phyloP scores from a whole-genome alignment of 1,140 invertebrate species.

The Aradophagus sp. region DNA sequence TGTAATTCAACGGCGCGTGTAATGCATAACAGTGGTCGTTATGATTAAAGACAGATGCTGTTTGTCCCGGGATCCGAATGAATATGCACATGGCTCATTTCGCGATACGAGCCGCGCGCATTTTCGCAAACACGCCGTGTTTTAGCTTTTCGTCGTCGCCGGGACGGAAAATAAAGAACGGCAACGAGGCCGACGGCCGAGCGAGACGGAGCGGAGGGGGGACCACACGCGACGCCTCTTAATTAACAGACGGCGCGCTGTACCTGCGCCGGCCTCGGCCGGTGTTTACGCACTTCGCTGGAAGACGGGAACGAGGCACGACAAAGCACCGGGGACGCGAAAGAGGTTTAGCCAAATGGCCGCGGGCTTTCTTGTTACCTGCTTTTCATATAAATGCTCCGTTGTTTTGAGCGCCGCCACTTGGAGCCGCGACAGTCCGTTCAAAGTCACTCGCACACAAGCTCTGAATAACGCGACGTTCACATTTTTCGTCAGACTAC shows the following conservation, averaged over 20 bases:
- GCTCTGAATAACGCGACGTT: slow-evolving; percentile 17
- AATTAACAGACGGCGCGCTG: slow-evolving; percentile 66
- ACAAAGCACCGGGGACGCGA: slow-evolving; percentile 40
- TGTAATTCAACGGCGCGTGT: slow-evolving; percentile 46
- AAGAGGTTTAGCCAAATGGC: slow-evolving; percentile 52
- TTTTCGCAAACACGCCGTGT: slow-evolving; percentile 32
- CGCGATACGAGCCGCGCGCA: slow-evolving; percentile 40
- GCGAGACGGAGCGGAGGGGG: slow-evolving; percentile 21
- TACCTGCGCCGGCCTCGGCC: slow-evolving; percentile 55
- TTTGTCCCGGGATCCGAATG: slow-evolving; percentile 36
- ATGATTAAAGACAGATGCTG: slow-evolving; percentile 51
- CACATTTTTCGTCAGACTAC: slow-evolving; percentile 35
- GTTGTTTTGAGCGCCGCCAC: slow-evolving; percentile 41
- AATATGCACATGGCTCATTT: slow-evolving; percentile 56
- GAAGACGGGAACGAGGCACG: slow-evolving; percentile 44
- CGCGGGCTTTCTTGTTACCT: slow-evolving; percentile 64
- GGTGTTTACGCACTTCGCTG: slow-evolving; percentile 42
- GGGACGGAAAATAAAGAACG: too few relatives aligned
- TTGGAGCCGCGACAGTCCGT: slow-evolving; percentile 41
- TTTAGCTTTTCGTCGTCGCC: slow-evolving; percentile 30
- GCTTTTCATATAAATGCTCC: slow-evolving; percentile 55
- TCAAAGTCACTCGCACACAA: slow-evolving; percentile 51
- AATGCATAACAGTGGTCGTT: slow-evolving; percentile 34
- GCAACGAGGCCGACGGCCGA: slow-evolving; percentile 13
- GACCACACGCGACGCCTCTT: slow-evolving; percentile 70